Conservation (phyloP, 1,140 invertebrate genomes). For the Panulirus ornatus region DNA sequence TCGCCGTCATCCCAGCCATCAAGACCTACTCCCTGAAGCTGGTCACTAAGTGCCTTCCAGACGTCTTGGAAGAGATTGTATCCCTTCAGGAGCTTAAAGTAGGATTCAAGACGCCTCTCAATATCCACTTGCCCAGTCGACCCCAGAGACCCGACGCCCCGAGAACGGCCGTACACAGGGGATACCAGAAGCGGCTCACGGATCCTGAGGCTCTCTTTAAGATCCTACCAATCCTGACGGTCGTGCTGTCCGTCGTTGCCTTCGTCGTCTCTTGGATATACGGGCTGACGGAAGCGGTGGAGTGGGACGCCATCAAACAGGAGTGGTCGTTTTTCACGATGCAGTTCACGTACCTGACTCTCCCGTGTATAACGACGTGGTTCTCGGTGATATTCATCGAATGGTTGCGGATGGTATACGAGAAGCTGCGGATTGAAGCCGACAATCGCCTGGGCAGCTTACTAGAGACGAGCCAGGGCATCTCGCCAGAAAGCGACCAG, state of each 20-base stretch:
- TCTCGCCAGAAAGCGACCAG: too few relatives aligned
- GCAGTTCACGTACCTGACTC: conserved; percentile 16
- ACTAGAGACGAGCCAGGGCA: neutral
- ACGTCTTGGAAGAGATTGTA: neutral
- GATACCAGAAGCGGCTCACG: neutral
- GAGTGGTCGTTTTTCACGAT: conserved; percentile 6
- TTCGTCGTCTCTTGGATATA: neutral
- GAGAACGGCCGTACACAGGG: too few relatives aligned
- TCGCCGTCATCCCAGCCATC: conserved; percentile 11
- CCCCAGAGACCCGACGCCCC: neutral
- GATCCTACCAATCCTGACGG: neutral
- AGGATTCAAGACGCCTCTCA: neutral
- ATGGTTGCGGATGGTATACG: neutral
- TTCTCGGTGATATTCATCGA: conserved; percentile 1
- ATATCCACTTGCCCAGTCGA: neutral
- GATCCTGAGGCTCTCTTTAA: too few relatives aligned
- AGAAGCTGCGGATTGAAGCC: neutral
- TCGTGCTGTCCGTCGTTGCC: neutral
- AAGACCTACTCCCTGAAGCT: conserved; percentile 5
- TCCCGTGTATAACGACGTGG: neutral
- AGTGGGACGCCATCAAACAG: neutral
- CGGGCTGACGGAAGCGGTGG: neutral
- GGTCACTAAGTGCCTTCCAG: neutral
- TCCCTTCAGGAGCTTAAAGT: neutral
- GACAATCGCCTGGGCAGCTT: too few relatives aligned